Evolutionary conservation across 2,888 invertebrate genomes (phyloP).

Genomic region (Zygogramma bicolorata): DNA sequence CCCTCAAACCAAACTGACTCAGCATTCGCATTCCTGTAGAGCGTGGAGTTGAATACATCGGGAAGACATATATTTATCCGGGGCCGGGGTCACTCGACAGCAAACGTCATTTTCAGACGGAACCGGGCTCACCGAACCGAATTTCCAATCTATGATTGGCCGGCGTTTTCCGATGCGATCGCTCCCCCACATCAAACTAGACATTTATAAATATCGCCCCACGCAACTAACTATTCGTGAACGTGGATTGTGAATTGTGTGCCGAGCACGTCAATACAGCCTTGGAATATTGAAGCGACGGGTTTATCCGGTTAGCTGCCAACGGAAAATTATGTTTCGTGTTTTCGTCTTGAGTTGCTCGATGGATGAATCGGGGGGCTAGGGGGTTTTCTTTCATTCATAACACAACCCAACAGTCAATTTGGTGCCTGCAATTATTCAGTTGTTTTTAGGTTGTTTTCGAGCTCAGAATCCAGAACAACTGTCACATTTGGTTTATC

Average conservation of each 20-base stretch:
- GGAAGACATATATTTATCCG: conserved; percentile 12
- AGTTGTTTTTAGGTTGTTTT: no score
- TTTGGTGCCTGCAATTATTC: no score
- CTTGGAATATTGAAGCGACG: conserved; percentile 24
- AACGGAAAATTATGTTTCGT: not conserved
- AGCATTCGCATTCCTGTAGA: not conserved
- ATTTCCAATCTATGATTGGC: conserved; percentile 57
- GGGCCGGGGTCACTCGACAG: conserved; percentile 60
- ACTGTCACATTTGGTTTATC: no score
- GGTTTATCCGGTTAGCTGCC: not conserved
- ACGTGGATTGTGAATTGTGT: conserved; percentile 36
- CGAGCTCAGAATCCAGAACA: no score
- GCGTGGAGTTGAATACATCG: not conserved
- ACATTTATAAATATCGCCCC: conserved; percentile 31
- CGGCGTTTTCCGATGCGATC: conserved; percentile 22
- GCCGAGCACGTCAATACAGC: conserved; percentile 30
- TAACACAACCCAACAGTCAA: no score
- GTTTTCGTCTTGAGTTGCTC: no score
- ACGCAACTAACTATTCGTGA: conserved; percentile 34
- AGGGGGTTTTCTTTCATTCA: no score
- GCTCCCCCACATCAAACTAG: conserved; percentile 31
- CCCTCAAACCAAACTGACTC: not conserved
- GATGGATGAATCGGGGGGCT: no score
- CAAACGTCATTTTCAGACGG: conserved; percentile 62
- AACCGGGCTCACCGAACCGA: conserved; percentile 57